A percentile compares a stretch with the other conserved stretches of the same genome.
Conservation (phyloP, 2,888 invertebrate species). For the Dione juno region DNA sequence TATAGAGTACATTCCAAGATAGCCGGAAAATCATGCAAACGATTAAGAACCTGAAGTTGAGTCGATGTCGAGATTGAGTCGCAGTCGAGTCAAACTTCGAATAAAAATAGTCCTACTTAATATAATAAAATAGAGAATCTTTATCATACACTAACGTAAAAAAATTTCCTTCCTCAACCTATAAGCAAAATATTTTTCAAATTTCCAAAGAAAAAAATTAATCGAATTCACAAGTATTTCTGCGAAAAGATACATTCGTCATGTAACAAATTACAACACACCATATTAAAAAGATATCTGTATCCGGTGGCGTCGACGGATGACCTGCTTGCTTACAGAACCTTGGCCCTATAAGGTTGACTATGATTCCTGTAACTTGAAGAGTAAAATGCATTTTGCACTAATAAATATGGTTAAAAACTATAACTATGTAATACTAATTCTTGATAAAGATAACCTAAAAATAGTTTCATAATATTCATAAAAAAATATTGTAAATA, state of each 20-base stretch:
- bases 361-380: conserved; percentile 8
- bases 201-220: not conserved
- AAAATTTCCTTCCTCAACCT: not conserved
- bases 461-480: not conserved
- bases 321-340: conserved; percentile 35
- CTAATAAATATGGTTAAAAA: too few species aligned
- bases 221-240: not conserved
- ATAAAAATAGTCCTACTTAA: too few species aligned
- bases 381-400: not conserved
- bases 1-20: too few species aligned
- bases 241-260: conserved; percentile 15
- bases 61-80: too few species aligned
- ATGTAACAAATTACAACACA: conserved; percentile 34
- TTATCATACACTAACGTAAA: not conserved
- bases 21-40: too few species aligned
- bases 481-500: not conserved
- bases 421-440: too few species aligned
- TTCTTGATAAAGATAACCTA: too few species aligned
- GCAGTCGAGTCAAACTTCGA: too few species aligned
- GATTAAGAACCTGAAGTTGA: too few species aligned
- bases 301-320: conserved; percentile 34
- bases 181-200: not conserved
- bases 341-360: conserved; percentile 36
- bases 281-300: conserved; percentile 35
- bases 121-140: too few species aligned